Evolutionary conservation across 2,113 vertebrate species (phyloP).

Genomic region (Urocynchramus pylzowi): DNA sequence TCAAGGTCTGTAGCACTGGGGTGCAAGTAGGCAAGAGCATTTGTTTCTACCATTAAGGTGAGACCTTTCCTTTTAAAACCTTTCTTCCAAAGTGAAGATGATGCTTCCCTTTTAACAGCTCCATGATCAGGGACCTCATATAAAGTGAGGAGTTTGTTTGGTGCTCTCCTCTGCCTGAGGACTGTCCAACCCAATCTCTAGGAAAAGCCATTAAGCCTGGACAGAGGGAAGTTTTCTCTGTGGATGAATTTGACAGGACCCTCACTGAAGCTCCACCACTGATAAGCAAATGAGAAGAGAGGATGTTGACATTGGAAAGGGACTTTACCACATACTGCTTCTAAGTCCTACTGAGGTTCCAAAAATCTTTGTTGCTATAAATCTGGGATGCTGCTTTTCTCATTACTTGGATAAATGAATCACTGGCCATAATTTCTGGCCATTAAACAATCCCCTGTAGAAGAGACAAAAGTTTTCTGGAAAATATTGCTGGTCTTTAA

Average conservation of each 20-base stretch:
- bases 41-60: not conserved
- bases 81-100: not conserved
- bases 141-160: not conserved
- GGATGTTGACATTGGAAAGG: not conserved
- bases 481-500: not conserved
- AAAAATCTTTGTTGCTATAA: not conserved
- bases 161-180: not conserved
- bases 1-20: not conserved
- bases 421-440: not conserved
- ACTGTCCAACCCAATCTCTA: not conserved
- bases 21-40: not conserved
- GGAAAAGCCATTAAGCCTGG: not conserved
- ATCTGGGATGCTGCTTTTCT: not conserved
- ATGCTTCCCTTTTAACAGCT: not conserved
- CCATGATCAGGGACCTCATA: not conserved
- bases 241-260: not conserved
- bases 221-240: not conserved
- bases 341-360: not conserved
- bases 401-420: not conserved
- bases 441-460: not conserved
- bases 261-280: rapidly evolving
- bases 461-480: not conserved
- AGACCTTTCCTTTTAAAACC: not conserved
- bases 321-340: not conserved
- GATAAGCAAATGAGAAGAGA: not conserved